Evolutionary conservation across 2,888 invertebrate genomes (phyloP).

Genomic region (Glyphotaelius pellucidus): DNA sequence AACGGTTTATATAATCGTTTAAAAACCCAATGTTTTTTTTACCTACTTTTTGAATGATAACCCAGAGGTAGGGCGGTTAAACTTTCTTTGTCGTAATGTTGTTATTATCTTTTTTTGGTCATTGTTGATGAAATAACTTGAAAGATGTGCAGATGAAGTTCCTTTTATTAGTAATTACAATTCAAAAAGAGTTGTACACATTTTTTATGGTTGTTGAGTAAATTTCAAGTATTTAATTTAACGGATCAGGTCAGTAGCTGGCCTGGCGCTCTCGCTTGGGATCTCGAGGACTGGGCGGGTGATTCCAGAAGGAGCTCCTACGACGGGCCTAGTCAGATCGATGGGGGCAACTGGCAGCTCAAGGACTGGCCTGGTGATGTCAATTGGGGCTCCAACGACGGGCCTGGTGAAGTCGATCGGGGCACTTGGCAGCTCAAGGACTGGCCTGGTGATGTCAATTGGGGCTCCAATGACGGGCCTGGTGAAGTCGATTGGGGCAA

Average conservation of each 20-base stretch:
- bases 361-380: background rate
- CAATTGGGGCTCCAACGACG: background rate
- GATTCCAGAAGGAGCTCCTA: background rate
- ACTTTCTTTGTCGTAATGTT: background rate
- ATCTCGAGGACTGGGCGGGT: background rate
- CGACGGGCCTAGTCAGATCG: background rate
- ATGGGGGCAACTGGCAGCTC: background rate
- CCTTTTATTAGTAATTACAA: conserved; percentile 16
- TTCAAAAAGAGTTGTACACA: background rate
- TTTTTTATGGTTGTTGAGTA: background rate
- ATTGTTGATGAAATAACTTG: background rate
- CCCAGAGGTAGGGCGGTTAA: no score
- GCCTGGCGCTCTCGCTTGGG: background rate
- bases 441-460: background rate
- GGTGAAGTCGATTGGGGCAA: background rate
- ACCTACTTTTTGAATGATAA: no score
- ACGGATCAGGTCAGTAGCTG: conserved; percentile 14
- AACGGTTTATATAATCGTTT: no score
- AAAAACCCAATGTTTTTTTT: no score
- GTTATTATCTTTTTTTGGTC: no score
- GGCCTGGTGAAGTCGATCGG: background rate
- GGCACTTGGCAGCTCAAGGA: background rate
- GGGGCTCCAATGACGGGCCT: background rate
- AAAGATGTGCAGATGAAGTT: conserved; percentile 8
- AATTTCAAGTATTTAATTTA: background rate